A percentile compares a stretch with the other conserved stretches of the same genome.
Conservation (phyloP, 2,888 invertebrate species). For the Pristionchus japonicus region DNA sequence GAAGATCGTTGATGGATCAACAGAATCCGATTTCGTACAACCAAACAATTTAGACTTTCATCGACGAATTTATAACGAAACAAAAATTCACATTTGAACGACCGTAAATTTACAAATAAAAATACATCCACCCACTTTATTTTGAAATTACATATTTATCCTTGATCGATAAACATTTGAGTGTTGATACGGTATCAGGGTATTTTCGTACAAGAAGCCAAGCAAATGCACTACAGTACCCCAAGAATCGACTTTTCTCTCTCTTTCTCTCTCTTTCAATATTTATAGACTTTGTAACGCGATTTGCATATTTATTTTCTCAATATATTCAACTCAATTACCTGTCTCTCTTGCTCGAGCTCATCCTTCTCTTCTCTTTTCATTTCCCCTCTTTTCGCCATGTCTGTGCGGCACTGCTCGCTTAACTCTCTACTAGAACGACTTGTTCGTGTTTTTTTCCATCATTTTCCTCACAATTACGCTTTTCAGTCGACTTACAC, state of each 20-base stretch:
- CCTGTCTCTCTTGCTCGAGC: not conserved
- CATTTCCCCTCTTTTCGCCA: conserved; percentile 23
- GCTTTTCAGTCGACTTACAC: conserved; percentile 7
- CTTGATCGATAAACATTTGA: no score
- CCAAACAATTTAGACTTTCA: not conserved
- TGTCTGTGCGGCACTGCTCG: conserved; percentile 38
- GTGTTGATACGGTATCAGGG: no score
- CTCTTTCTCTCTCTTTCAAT: not conserved
- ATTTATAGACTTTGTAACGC: not conserved
- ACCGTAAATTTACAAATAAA: no score
- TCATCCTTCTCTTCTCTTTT: not conserved
- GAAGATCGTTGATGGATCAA: not conserved
- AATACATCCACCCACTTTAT: no score
- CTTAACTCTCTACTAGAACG: conserved; percentile 38
- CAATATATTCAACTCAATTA: not conserved
- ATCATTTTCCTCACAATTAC: not conserved
- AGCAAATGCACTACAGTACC: no score
- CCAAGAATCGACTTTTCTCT: no score
- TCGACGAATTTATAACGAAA: no score
- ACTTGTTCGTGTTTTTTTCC: conserved; percentile 7
- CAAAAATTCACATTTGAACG: no score
- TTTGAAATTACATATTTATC: no score
- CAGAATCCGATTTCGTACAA: not conserved
- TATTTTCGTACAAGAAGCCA: no score
- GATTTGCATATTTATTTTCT: not conserved